These are phyloP conservation scores for Conus betulinus DNA, from an alignment of 1,140 invertebrate species.

Conservation along the genomic window DNA sequence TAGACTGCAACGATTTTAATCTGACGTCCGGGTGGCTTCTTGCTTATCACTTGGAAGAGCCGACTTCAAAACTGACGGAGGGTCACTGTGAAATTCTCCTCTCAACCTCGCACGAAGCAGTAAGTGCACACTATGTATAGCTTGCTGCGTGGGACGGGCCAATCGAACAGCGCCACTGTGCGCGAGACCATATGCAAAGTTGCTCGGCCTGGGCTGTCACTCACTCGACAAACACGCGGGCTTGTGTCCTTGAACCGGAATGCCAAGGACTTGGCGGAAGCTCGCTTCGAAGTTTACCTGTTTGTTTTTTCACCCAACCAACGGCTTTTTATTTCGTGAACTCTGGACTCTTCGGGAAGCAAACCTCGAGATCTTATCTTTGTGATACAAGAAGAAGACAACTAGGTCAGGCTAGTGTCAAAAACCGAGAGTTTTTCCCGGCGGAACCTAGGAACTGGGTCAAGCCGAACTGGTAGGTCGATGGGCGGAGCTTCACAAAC, in stretches of 20 bases:
- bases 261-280: slow-evolving; percentile 9
- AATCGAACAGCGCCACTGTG: background rate
- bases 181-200: slow-evolving; percentile 23
- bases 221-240: slow-evolving; percentile 3
- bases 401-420: too few relatives aligned
- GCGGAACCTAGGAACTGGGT: background rate
- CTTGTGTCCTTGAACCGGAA: slow-evolving; percentile 23
- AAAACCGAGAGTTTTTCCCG: background rate
- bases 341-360: background rate
- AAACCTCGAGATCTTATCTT: background rate
- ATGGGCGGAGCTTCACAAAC: slow-evolving; percentile 47
- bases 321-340: background rate
- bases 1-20: too few relatives aligned
- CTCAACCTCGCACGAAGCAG: background rate
- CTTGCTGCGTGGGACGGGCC: background rate
- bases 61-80: too few relatives aligned
- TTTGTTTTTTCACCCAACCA: background rate
- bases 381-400: background rate
- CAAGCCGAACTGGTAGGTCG: slow-evolving; percentile 14
- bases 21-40: too few relatives aligned
- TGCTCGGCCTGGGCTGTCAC: background rate
- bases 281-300: background rate
- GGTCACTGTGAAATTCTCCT: too few relatives aligned
- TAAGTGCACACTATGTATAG: background rate
- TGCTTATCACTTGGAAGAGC: too few relatives aligned